Conservation (phyloP, 2,797 vertebrate species). For the Megaceryle alcyon region DNA sequence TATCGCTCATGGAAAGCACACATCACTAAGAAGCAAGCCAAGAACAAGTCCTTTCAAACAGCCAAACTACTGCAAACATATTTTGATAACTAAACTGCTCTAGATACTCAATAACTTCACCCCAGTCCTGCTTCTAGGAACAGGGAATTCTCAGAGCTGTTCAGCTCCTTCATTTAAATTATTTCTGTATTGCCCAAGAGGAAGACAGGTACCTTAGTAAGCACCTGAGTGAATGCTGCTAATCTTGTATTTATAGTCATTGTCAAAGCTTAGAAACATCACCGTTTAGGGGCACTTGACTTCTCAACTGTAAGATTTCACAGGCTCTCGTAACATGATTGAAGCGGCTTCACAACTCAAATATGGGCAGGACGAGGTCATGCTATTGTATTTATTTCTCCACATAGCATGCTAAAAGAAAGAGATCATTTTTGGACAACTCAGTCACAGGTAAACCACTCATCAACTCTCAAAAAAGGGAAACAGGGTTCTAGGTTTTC, state of each 20-base stretch:
- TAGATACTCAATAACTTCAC: neutral
- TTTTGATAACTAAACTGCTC: neutral
- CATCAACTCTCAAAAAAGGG: accelerated
- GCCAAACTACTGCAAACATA: neutral
- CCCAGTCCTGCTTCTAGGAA: neutral
- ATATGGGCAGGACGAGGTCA: neutral
- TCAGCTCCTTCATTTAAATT: neutral
- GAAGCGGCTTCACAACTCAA: neutral
- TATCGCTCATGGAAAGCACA: slow-evolving; percentile 5
- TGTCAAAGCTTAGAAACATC: neutral
- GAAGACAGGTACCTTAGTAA: neutral
- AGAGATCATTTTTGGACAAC: neutral
- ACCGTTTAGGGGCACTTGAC: neutral
- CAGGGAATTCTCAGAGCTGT: neutral
- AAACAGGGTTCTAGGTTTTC: neutral
- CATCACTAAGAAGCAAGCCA: neutral
- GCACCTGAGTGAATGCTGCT: accelerated
- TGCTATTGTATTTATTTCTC: neutral
- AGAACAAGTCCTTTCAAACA: neutral
- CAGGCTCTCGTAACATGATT: accelerated
- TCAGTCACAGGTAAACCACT: neutral
- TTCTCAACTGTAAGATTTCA: neutral
- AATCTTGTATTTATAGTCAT: neutral
- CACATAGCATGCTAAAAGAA: neutral
- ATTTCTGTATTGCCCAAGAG: neutral